Base-by-base conservation (phyloP, 2,888 invertebrate species). In the Ennomos erosarius region DNA sequence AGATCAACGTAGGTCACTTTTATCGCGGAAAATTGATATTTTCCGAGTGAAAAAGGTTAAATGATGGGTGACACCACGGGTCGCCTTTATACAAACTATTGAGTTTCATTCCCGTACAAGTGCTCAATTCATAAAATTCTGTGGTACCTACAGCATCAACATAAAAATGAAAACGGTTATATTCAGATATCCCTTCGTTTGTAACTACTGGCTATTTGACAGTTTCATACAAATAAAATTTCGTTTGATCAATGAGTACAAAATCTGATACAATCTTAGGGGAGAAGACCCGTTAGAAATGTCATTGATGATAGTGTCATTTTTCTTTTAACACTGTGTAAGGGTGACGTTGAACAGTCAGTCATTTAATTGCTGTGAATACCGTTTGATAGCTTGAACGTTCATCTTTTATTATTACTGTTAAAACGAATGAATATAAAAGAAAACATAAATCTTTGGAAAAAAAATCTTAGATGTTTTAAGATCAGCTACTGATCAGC, bases 141-240 rank as follows among this genome's bases (percentile, higher is more conserved):
- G 34, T 53, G 39, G 26, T 26, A 50, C n/a, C n/a, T n/a, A n/a
- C 34, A 34, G 12, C 42, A n/a, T 13, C 2, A 1, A 26, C 33
- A 9, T 26, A n/a, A 37, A 44, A 45, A 39, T 39, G 43, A 58
- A 52, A 62, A 42, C 36, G 45, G 10, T 9, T 43, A 13, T 12
- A 39, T 11, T 36, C 46, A 38, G 51, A 42, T 52, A 44, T 16
- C 9, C 40, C 8, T 48, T 33, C 42, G 45, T 54, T 44, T 42
- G 49, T 49, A 33, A 57, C 57, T 50, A 55, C 61, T 62, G 64
- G 45, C 55, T 52, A 58, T 53, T 54, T 47, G 55, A 63, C 65
- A 71, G 56, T 62, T 67, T 47, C 49, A 56, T 59, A 65, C 64
- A 70, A 67, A 64, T 59, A 59, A 26, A 61, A 51, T 65, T 59